Evolutionary conservation across 2,888 invertebrate genomes (phyloP), one percentile per base, ranked within the genome.

Genomic region (Amblyjoppa proteus): DNA sequence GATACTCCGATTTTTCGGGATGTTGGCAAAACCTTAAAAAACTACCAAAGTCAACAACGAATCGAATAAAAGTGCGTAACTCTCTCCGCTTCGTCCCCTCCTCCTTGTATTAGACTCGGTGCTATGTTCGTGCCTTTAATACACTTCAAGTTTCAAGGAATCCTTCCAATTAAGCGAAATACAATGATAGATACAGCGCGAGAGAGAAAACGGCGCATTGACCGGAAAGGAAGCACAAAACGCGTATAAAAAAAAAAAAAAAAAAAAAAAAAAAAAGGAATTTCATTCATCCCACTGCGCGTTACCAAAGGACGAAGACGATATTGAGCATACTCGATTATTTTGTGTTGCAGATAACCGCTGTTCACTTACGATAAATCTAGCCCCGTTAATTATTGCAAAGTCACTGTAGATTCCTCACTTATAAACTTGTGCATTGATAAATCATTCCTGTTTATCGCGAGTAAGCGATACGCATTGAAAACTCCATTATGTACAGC

Each of bases 171-270:
- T 49, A 75, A 75, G 64, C 64, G 76, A 2, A 51, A 49, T 66
- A 53, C 51, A 38, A 53, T 61, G 20, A 64, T 75, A 45, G 75
- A 75, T 31, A 51, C 6, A 11, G 49, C 61, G 5, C 61, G 75
- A 64, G 75, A 16, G 45, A 75, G 49, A 49, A 75, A 75, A 31
- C 61, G 75, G 31, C 28, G n/a, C 41, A 75, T 31, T n/a, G 64
- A 61, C 13, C 61, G 49, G 45, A 53, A 53, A 61, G 31, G 4
- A 61, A 13, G 31, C 5, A 31, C n/a, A 11, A 1, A 1, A 1
- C 31, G 13, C 61, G 4, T 20, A 20, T 56, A 69, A 45, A 45
- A 69, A 25, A 69, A 11, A 45, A 45, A 69, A 25, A 49, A 9
- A n/a, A n/a, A n/a, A 69, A 45, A 45, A 69, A 25, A 69, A 11